phyloP scores from a whole-genome alignment of 2,113 vertebrate species.

The Bubalus kerabau region DNA sequence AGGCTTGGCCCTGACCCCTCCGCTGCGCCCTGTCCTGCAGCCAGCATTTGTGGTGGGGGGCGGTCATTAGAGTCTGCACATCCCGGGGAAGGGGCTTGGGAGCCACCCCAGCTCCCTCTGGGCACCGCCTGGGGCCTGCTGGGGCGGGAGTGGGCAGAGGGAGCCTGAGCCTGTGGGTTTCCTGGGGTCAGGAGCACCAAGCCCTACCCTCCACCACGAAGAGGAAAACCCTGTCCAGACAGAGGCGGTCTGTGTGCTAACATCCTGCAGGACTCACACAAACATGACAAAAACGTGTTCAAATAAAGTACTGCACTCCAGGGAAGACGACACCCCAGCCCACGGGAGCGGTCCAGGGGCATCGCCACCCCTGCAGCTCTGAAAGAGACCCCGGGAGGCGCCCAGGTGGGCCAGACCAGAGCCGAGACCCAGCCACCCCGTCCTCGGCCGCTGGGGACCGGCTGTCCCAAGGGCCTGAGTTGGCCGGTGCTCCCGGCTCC shows the following conservation, averaged over 20 bases:
- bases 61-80: rapidly evolving
- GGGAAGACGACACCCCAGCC: rapidly evolving
- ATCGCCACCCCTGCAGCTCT: neutral
- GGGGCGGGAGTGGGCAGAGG: too few species aligned
- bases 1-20: neutral
- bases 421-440: rapidly evolving
- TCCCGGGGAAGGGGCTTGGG: neutral
- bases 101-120: neutral
- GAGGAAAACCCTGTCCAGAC: neutral
- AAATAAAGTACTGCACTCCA: rapidly evolving
- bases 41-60: rapidly evolving
- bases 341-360: neutral
- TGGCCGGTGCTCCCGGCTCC: rapidly evolving
- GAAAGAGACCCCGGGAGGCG: neutral
- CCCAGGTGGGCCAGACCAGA: neutral
- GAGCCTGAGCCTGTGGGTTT: neutral
- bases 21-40: neutral
- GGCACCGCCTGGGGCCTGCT: rapidly evolving
- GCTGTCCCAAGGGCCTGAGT: neutral
- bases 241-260: rapidly evolving
- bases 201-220: neutral
- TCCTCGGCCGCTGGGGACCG: rapidly evolving
- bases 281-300: rapidly evolving
- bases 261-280: rapidly evolving
- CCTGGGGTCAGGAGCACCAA: neutral